These are phyloP conservation scores for Amphimedon queenslandica DNA, from an alignment of 37 sponge, comb jelly and placozoan genomes.

Conservation along the genomic window DNA sequence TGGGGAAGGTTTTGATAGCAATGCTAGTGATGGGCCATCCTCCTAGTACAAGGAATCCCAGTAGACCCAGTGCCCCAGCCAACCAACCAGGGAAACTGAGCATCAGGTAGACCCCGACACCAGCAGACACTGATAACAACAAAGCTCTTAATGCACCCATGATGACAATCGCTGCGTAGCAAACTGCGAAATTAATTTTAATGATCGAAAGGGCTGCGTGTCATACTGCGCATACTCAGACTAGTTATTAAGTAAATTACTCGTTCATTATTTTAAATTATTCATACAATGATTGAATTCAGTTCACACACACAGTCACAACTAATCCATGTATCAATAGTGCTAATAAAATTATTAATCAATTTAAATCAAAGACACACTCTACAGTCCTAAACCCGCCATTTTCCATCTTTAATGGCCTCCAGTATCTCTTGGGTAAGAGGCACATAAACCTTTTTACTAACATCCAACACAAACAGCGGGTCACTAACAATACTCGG, in stretches of 20 bases:
- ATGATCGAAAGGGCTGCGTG: not conserved
- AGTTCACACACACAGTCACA: too few species aligned
- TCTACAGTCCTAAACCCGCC: too few species aligned
- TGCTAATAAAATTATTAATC: too few species aligned
- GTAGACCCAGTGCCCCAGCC: not conserved
- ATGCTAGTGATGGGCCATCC: slow-evolving; percentile 4
- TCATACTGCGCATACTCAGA: slow-evolving; percentile 19
- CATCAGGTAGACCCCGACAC: not conserved
- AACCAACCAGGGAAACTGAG: not conserved
- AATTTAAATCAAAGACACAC: too few species aligned
- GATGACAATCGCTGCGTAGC: not conserved
- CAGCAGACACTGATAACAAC: not conserved
- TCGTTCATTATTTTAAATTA: too few species aligned
- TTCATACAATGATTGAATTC: too few species aligned
- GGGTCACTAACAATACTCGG: slow-evolving; percentile 53
- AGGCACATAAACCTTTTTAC: slow-evolving; percentile 56
- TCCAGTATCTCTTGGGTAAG: slow-evolving; percentile 49
- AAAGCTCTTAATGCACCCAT: slow-evolving; percentile 1
- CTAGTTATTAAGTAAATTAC: too few species aligned
- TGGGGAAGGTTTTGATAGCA: not conserved
- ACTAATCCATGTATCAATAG: too few species aligned
- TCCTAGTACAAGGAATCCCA: slow-evolving; percentile 4
- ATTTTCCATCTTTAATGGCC: slow-evolving; percentile 19
- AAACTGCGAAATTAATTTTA: too few species aligned
- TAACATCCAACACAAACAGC: slow-evolving; percentile 73